A percentile compares a stretch with the other conserved stretches of the same genome.
Evolutionary conservation across 2,888 invertebrate species (phyloP).

Genomic region (Drosophila mercatorum): DNA sequence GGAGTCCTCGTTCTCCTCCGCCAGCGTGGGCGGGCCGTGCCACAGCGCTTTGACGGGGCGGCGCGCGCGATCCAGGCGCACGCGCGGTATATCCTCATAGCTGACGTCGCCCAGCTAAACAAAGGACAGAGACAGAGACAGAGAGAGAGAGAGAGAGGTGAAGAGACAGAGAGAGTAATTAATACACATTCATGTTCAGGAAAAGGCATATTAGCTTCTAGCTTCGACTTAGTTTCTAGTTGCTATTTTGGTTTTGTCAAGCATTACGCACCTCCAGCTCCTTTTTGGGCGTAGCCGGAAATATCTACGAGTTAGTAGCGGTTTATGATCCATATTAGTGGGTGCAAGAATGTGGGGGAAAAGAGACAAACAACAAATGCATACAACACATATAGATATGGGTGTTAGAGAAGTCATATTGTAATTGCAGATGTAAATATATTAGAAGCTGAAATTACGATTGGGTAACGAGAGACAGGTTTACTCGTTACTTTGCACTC

Average conservation of each 20-base stretch:
- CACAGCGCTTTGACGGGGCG: constrained; percentile 85
- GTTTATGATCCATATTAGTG: constrained; percentile 51
- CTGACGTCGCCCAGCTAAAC: constrained; percentile 83
- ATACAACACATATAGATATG: constrained; percentile 51
- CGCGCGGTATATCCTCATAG: constrained; percentile 86
- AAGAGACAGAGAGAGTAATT: background rate
- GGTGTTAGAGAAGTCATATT: constrained; percentile 9
- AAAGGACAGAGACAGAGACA: background rate
- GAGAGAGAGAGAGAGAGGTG: background rate
- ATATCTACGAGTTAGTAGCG: constrained; percentile 81
- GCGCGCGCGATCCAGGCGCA: constrained; percentile 89
- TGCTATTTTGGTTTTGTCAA: background rate
- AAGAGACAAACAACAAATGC: constrained; percentile 47
- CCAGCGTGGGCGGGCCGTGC: constrained; percentile 87
- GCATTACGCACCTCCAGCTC: constrained; percentile 84
- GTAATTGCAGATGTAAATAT: background rate
- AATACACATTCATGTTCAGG: background rate
- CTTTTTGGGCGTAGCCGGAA: constrained; percentile 85
- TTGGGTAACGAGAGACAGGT: background rate
- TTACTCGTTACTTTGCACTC: background rate
- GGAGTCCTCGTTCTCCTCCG: constrained; percentile 87
- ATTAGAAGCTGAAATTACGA: background rate
- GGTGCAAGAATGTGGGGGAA: constrained; percentile 49
- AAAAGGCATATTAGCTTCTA: background rate
- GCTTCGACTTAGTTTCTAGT: background rate